phyloP scores from a whole-genome alignment of 37 sponge, comb jelly and placozoan species.

The Dysidea cf. avara region DNA sequence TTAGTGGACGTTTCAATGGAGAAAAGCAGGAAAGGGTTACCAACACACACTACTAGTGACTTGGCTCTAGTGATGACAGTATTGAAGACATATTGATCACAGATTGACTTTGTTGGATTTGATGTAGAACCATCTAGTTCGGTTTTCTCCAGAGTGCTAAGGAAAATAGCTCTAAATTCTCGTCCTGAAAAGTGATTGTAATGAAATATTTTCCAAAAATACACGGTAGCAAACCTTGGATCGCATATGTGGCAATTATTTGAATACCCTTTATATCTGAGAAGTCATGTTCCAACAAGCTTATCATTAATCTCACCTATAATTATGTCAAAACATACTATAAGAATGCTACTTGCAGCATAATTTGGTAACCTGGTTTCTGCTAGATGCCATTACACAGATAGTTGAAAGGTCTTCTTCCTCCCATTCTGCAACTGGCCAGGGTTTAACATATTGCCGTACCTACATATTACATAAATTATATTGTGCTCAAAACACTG shows the following conservation, averaged over 20 bases:
- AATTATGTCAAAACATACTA: no score
- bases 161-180: constrained; percentile 59
- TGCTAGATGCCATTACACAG: constrained; percentile 54
- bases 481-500: no score
- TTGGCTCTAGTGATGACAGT: constrained; percentile 66
- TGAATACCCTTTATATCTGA: constrained; percentile 15
- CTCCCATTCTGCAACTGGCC: constrained; percentile 49
- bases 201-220: no score
- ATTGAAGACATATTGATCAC: constrained; percentile 62
- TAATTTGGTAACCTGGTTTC: constrained; percentile 46
- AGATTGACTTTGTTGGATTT: constrained; percentile 55
- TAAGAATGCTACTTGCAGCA: no score
- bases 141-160: constrained; percentile 49
- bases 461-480: no score
- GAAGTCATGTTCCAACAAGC: background rate
- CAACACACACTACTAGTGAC: constrained; percentile 68
- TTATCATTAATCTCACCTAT: no score
- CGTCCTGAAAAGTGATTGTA: no score
- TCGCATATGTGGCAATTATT: background rate
- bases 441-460: constrained; percentile 19
- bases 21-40: constrained; percentile 68
- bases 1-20: constrained; percentile 31
- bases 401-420: constrained; percentile 11
- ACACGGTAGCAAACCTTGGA: no score
- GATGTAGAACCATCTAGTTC: background rate